Conservation (phyloP, 37 sponge, comb jelly and placozoan species). For the Halichondria panicea region DNA sequence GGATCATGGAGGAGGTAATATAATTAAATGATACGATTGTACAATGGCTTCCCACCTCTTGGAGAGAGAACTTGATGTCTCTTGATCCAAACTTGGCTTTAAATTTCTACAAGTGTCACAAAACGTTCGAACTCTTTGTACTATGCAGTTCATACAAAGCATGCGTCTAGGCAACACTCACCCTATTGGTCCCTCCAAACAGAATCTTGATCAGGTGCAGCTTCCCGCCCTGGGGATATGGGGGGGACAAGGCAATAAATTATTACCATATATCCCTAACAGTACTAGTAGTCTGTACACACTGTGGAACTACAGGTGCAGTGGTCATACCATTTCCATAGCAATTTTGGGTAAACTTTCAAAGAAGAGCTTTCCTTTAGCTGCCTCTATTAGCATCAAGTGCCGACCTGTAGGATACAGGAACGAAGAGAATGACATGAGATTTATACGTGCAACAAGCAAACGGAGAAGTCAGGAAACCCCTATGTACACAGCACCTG, state of each 20-base stretch:
- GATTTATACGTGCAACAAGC: background rate
- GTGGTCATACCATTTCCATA: background rate
- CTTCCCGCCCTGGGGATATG: constrained; percentile 13
- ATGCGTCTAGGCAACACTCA: too few relatives aligned
- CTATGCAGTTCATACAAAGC: too few relatives aligned
- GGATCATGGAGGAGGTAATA: too few relatives aligned
- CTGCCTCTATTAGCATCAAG: constrained; percentile 16
- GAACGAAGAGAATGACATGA: background rate
- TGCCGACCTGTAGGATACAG: constrained; percentile 17
- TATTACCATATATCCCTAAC: background rate
- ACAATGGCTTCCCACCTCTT: too few relatives aligned
- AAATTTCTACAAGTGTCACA: too few relatives aligned
- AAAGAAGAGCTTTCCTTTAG: constrained; percentile 19
- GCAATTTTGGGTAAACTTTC: background rate
- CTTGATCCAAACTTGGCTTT: too few relatives aligned
- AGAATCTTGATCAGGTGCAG: constrained; percentile 14
- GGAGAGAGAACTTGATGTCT: too few relatives aligned
- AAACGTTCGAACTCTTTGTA: too few relatives aligned
- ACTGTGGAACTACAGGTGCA: background rate
- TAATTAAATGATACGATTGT: too few relatives aligned
- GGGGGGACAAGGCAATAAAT: too few relatives aligned
- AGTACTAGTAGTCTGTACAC: background rate
- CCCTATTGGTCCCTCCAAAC: constrained; percentile 16
- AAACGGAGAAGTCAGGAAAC: too few relatives aligned
- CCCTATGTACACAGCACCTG: background rate